Evolutionary conservation across 2,113 vertebrate species (phyloP), one percentile per base, ranked within the genome.

Genomic region (Todiramphus saurophagus): DNA sequence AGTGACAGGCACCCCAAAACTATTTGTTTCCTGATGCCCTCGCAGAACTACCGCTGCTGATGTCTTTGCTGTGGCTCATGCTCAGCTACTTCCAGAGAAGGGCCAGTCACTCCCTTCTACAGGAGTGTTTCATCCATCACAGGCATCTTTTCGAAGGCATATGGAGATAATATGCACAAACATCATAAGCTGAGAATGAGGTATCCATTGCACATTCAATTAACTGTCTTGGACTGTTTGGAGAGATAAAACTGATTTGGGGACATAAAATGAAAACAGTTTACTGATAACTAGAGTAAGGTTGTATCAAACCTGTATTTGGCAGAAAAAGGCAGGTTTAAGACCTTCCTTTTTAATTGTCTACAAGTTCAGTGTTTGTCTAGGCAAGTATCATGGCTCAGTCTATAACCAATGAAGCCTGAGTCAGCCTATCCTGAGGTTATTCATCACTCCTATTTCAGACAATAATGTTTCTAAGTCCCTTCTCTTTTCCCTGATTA

Each of bases 281-380:
- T 89, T 77, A 59, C 7, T 31, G 23, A 13, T 68, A 72, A n/a
- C 11, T 59, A 72, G 51, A 35, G 5, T 43, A 19, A 68, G 11
- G 10, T 31, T 64, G 4, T 39, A 64, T 55, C 39, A 63, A 92
- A 82, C 4, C 3, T 0, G 0, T 64, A 56, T n/a, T 72, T 79
- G 25, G 5, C 39, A 83, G 24, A 43, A 92, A 70, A 83, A n/a
- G 3, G 0, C 23, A 60, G 25, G 10, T 59, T 69, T 4, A 3
- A 79, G 21, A 66, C 17, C 9, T 63, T 39, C 0, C 19, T 87
- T 83, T 60, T 90, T 33, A 64, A 15, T 39, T 46, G 13, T 43
- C 43, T 55, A 3, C 15, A 60, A 79, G 21, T 76, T 88, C 75
- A 79, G 14, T 21, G 83, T 10, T 20, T 72, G 67, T 79, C 17